These are phyloP conservation scores for Hystrix brachyura DNA, from an alignment of 2,113 vertebrate genomes.

Conservation along the genomic window DNA sequence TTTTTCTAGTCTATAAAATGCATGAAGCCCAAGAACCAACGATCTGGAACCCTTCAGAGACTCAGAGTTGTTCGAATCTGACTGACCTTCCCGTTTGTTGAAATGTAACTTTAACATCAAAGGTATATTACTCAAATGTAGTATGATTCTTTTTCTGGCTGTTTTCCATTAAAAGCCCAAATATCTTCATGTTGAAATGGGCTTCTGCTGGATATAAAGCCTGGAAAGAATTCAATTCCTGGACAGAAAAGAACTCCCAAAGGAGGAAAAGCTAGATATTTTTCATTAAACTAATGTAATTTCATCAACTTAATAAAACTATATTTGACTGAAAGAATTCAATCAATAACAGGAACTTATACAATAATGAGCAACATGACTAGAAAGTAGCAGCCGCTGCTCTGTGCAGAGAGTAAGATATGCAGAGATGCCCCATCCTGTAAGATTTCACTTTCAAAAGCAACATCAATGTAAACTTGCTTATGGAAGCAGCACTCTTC, in stretches of 20 bases:
- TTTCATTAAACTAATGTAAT: neutral
- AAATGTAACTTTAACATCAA: slow-evolving; percentile 33
- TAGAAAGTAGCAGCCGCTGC: neutral
- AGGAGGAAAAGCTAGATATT: neutral
- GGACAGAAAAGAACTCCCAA: neutral
- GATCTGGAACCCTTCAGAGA: slow-evolving; percentile 26
- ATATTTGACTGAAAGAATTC: neutral
- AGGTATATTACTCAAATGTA: neutral
- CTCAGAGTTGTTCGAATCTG: neutral
- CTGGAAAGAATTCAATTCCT: slow-evolving; percentile 26
- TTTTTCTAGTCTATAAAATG: slow-evolving; percentile 17
- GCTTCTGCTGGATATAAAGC: neutral
- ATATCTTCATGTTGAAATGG: slow-evolving; percentile 31
- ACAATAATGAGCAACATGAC: neutral
- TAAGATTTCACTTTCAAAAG: slow-evolving; percentile 27
- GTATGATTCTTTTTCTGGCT: slow-evolving; percentile 29
- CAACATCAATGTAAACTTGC: neutral
- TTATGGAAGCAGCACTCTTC: neutral
- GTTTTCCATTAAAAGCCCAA: slow-evolving; percentile 22
- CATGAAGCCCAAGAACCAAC: neutral
- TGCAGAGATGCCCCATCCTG: neutral
- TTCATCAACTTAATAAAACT: neutral
- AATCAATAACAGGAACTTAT: neutral
- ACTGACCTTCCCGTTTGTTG: neutral
- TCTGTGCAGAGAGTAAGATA: neutral